Percentiles rank a stretch among this genome's conserved stretches.
Evolutionary conservation across 92 coral and sea anemone genomes (phyloP).

Genomic region (Parazoanthus atlanticus): DNA sequence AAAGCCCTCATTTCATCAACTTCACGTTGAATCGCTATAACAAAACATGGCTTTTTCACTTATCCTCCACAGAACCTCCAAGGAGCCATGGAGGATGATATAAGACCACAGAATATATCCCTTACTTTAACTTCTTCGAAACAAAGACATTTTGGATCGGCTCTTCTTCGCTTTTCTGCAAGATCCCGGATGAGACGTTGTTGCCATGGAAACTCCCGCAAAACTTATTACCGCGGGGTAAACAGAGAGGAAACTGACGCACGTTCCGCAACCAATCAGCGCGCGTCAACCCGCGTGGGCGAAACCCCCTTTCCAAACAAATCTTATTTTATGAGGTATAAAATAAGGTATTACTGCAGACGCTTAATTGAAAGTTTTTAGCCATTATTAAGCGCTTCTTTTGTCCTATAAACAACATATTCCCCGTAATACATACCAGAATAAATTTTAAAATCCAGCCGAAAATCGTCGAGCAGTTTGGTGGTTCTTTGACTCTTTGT

Average conservation of each 20-base stretch:
- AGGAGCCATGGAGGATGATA: constrained; percentile 5
- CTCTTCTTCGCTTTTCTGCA: constrained; percentile 34
- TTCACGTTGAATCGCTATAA: background rate
- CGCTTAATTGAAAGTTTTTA: too few species aligned
- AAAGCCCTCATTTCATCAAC: constrained; percentile 30
- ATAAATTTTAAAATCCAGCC: background rate
- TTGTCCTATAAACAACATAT: too few species aligned
- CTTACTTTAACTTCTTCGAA: constrained; percentile 41
- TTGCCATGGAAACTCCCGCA: constrained; percentile 81
- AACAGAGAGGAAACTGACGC: constrained; percentile 65
- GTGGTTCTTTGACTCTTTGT: background rate
- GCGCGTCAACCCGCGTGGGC: constrained; percentile 11
- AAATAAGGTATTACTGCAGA: background rate
- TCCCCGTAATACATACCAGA: background rate
- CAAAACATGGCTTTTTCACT: background rate
- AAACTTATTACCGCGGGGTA: constrained; percentile 72
- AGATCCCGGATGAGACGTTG: constrained; percentile 82
- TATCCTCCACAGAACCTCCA: constrained; percentile 19
- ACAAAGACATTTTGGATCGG: constrained; percentile 65
- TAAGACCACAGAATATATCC: constrained; percentile 33
- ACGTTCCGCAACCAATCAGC: constrained; percentile 15
- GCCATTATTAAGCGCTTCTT: too few species aligned
- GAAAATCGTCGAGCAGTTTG: background rate
- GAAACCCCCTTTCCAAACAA: background rate
- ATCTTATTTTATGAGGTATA: background rate